phyloP scores from a whole-genome alignment of 2,888 invertebrate species.

The Archips xylosteana region DNA sequence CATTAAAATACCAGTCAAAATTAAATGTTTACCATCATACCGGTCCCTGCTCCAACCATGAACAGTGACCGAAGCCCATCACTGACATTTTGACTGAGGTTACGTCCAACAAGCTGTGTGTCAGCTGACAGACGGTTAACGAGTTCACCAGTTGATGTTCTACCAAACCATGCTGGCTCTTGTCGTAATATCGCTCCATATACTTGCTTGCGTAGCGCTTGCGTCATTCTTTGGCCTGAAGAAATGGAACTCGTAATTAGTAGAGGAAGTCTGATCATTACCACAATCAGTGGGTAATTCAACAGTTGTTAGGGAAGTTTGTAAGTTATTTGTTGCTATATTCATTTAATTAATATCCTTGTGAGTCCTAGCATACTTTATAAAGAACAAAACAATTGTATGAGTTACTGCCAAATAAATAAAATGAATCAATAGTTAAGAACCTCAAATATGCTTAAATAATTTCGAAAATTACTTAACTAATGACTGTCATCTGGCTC shows the following conservation, averaged over 20 bases:
- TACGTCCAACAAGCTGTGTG: conserved; percentile 95
- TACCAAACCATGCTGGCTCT: conserved; percentile 97
- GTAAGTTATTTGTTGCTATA: not conserved
- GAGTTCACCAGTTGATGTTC: conserved; percentile 95
- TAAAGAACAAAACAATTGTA: too few species aligned
- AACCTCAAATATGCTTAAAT: too few species aligned
- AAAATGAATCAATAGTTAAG: too few species aligned
- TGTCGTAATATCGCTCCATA: conserved; percentile 93
- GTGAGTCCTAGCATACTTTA: too few species aligned
- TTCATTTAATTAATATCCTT: too few species aligned
- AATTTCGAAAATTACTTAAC: too few species aligned
- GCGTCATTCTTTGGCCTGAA: conserved; percentile 95
- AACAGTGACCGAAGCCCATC: conserved; percentile 96
- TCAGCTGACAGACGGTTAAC: conserved; percentile 96
- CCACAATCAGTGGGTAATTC: not conserved
- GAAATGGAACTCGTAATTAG: conserved; percentile 40
- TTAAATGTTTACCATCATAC: conserved; percentile 93
- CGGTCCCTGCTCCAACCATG: conserved; percentile 94
- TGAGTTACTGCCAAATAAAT: too few species aligned
- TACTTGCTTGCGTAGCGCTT: conserved; percentile 90
- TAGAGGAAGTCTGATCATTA: conserved; percentile 19
- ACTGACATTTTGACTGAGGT: conserved; percentile 96
- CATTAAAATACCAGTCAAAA: not conserved
- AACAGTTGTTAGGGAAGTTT: conserved; percentile 12
- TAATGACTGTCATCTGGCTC: too few species aligned